Base-by-base conservation (phyloP, 37 sponge, comb jelly and placozoan species). In the Aphrocallistes beatrix region DNA sequence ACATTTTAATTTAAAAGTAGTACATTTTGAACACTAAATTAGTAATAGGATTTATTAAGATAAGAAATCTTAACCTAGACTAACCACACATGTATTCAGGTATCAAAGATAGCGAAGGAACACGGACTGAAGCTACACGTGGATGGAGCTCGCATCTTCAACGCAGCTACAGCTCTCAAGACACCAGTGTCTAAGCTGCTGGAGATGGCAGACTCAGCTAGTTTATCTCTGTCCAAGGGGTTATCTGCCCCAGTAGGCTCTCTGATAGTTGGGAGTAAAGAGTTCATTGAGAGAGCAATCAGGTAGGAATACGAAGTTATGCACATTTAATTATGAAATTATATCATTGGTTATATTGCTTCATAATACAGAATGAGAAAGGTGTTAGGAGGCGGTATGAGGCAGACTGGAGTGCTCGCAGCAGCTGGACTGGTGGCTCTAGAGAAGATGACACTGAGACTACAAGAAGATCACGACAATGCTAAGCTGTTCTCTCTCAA, bases 131-230 rank as follows among this genome's bases (percentile, higher is more conserved):
- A 84, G 83, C 39, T 93, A 1, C 94, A 93, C 83, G 45, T 93
- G 23, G 94, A 93, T 84, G 94, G 94, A 16, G 94, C 91, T 37
- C 85, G 94, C 0, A 75, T 93, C 36, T 88, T 93, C 39, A 91
- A 93, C 88, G 94, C 94, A 30, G 91, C 94, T 25, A 86, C 89
- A 37, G 90, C 94, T 21, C 85, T 93, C 36, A 51, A 40, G 34
- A 48, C 91, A 0, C 90, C 89, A 1, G 86, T 81, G 0, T 1
- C 88, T 19, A 83, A 88, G 30, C 83, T 93, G 1, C 51, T 89
- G 6, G 82, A 88, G 38, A 85, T 85, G 69, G 90, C 88, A 13
- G 94, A 93, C 82, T 88, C 90, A 37, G 91, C 89, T 10, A 93
- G 87, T 19, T 23, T 88, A 17, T 91, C 91, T 89, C 85, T 93